Percentiles rank a stretch among this genome's conserved stretches.
Conservation (phyloP, 2,113 vertebrate genomes). For the Amblyopsis rosae region DNA sequence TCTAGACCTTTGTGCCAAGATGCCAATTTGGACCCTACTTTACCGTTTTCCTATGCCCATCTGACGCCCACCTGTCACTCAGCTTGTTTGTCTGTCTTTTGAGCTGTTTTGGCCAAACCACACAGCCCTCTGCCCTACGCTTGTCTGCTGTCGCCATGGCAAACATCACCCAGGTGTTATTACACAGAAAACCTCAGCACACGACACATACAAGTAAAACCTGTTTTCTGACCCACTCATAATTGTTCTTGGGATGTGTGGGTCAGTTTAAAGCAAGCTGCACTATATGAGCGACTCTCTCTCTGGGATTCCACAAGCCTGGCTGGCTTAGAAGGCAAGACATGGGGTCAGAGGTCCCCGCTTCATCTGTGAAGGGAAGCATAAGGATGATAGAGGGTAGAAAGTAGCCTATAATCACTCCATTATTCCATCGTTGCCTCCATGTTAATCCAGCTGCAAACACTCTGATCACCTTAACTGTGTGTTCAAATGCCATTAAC, state of each 20-base stretch:
- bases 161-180: constrained; percentile 51
- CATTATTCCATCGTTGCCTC: no score
- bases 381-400: constrained; percentile 18
- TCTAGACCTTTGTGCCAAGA: constrained; percentile 45
- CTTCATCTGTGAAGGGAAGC: constrained; percentile 36
- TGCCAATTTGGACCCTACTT: constrained; percentile 49
- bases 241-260: constrained; percentile 44
- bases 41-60: constrained; percentile 36
- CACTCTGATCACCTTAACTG: no score
- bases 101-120: constrained; percentile 50
- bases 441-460: no score
- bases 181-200: constrained; percentile 53
- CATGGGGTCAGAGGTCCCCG: constrained; percentile 40
- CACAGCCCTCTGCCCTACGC: constrained; percentile 61
- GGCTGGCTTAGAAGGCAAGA: constrained; percentile 37
- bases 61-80: constrained; percentile 64
- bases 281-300: constrained; percentile 29
- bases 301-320: constrained; percentile 42
- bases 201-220: constrained; percentile 33
- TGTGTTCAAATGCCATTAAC: no score
- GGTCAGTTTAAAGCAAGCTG: constrained; percentile 18
- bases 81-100: constrained; percentile 54
- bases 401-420: no score
- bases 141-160: constrained; percentile 48
- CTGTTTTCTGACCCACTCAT: constrained; percentile 52